Evolutionary conservation across 2,113 vertebrate species (phyloP).

Genomic region (Bubo bubo): DNA sequence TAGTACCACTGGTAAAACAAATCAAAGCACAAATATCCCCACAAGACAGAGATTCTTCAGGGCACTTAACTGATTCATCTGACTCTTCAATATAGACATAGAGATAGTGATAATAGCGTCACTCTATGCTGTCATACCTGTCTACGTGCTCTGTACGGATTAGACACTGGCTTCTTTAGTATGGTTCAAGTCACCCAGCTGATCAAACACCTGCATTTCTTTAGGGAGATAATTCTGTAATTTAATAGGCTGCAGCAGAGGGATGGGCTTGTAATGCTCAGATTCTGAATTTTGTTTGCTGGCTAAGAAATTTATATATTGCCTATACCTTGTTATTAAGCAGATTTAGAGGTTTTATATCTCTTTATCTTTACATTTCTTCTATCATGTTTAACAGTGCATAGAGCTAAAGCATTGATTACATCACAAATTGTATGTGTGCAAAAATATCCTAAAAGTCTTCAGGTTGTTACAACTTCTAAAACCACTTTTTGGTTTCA

Average conservation of each 20-base stretch:
- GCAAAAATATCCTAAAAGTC: background rate
- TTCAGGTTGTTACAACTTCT: background rate
- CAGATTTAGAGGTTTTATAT: background rate
- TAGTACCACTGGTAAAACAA: background rate
- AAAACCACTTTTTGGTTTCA: background rate
- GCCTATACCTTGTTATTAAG: background rate
- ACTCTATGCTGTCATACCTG: background rate
- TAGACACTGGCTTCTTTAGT: background rate
- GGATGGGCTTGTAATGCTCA: background rate
- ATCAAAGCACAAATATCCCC: background rate
- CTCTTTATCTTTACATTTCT: background rate
- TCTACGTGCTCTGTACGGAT: background rate
- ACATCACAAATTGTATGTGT: background rate
- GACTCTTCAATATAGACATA: background rate
- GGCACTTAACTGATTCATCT: background rate
- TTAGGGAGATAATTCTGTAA: background rate
- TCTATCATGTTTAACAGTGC: background rate
- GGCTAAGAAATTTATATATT: background rate
- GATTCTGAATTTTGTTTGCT: background rate
- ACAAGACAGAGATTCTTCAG: background rate
- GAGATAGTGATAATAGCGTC: accelerated
- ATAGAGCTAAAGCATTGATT: background rate
- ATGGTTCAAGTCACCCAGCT: background rate
- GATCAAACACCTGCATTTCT: background rate
- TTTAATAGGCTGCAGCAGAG: background rate